Evolutionary conservation across 2,797 vertebrate species (phyloP), one percentile per base, ranked within the genome.

Genomic region (Clarias platycephalus): DNA sequence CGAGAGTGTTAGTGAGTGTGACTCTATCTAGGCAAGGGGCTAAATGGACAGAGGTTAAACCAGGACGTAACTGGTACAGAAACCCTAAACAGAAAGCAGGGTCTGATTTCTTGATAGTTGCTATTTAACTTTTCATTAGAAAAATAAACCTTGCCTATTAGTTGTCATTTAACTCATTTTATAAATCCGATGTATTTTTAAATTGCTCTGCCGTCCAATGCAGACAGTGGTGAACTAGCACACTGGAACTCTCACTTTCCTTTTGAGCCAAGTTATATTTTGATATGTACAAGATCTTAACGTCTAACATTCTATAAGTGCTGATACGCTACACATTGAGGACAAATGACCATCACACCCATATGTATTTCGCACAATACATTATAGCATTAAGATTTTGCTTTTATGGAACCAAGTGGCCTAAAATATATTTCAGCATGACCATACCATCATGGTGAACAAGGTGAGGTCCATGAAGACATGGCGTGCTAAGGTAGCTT

Each of bases 31-130:
- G 70, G 70, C 26, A 71, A 67, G 67, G n/a, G 44, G 44, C 16
- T 77, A 85, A 66, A 71, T 20, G 26, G 74, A 78, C 85, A 83
- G 62, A 77, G 83, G 80, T 85, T 83, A 87, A 82, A 85, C 13
- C 57, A 64, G 44, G 53, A 82, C 80, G 57, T 72, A 74, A 80
- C 58, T 20, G 26, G 31, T 71, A 49, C 40, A 82, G 83, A 83
- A 85, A 83, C 83, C 24, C 53, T 85, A 87, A 87, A 83, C 72
- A 82, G 68, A 37, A 58, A 80, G 62, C 83, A 53, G 67, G 28
- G 57, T 75, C 68, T 40, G 28, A 7, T 82, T 79, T 80, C 62
- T 70, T 37, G 24, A 26, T 26, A 26, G 12, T 26, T 24, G 57
- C 81, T 83, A 57, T 82, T 84, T 83, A 82, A 85, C 87, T 55